Evolutionary conservation across 2,888 invertebrate species (phyloP).

Genomic region (Plutella xylostella): DNA sequence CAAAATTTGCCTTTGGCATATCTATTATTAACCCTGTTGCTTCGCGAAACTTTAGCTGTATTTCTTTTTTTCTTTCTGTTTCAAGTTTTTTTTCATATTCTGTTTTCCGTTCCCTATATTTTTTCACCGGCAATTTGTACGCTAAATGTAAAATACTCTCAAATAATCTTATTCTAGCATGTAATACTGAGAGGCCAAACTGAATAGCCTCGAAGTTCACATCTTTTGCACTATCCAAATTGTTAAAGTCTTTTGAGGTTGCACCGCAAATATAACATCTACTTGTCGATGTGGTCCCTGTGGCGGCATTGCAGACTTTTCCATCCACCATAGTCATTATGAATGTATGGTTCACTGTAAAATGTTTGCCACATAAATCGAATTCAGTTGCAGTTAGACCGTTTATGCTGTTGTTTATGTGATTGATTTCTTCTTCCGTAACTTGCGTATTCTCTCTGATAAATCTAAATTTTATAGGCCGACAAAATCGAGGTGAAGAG

Average conservation of each 20-base stretch:
- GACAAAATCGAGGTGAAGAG: conserved; percentile 23
- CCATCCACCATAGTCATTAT: conserved; percentile 19
- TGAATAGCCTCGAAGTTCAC: conserved; percentile 2
- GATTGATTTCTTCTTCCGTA: conserved; percentile 17
- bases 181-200: conserved; percentile 18
- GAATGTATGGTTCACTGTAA: conserved; percentile 11
- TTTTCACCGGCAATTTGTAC: background rate
- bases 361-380: background rate
- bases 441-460: conserved; percentile 15
- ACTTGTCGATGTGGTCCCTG: conserved; percentile 8
- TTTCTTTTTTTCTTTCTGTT: background rate
- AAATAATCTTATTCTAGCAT: conserved; percentile 19
- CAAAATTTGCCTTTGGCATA: conserved; percentile 11
- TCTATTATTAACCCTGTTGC: background rate
- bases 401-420: conserved; percentile 11
- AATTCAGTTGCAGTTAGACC: conserved; percentile 5
- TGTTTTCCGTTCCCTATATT: conserved; percentile 6
- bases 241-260: conserved; percentile 18
- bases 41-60: background rate
- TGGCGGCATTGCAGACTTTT: conserved; percentile 16
- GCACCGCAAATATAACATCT: conserved; percentile 15
- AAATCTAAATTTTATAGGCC: conserved; percentile 21
- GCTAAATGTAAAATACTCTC: conserved; percentile 9
- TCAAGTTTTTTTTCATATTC: background rate
- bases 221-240: conserved; percentile 9